Conservation (phyloP, 2,797 vertebrate genomes). For the Bradypodion pumilum region DNA sequence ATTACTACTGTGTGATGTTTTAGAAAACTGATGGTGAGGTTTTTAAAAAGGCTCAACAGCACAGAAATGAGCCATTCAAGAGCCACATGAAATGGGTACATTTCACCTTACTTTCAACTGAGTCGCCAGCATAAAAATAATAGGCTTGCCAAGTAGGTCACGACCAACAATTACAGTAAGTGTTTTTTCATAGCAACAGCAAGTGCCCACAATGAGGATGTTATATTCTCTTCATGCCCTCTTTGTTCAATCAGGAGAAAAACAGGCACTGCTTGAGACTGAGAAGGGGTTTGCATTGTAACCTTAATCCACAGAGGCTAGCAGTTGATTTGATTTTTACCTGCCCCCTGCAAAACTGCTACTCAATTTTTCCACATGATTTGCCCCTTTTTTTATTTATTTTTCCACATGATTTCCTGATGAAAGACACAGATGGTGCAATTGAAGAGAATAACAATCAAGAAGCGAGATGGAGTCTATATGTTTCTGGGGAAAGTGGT, state of each 20-base stretch:
- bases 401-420: not conserved
- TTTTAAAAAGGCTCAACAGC: not conserved
- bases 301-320: not conserved
- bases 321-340: not conserved
- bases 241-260: not conserved
- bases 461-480: not conserved
- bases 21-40: not conserved
- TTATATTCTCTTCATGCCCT: not conserved
- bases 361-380: not conserved
- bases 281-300: not conserved
- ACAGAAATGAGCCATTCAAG: not conserved
- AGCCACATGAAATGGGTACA: slow-evolving; percentile 8
- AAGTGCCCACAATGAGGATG: slow-evolving; percentile 1
- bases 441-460: not conserved
- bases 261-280: not conserved
- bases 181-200: not conserved
- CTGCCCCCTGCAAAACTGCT: not conserved
- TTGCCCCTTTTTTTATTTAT: not conserved
- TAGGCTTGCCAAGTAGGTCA: slow-evolving; percentile 13
- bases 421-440: not conserved
- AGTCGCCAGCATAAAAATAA: slow-evolving; percentile 21
- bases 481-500: not conserved
- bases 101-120: not conserved
- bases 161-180: slow-evolving; percentile 16
- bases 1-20: not conserved